phyloP scores from a whole-genome alignment of 2,113 vertebrate species.

The Colossoma macropomum region DNA sequence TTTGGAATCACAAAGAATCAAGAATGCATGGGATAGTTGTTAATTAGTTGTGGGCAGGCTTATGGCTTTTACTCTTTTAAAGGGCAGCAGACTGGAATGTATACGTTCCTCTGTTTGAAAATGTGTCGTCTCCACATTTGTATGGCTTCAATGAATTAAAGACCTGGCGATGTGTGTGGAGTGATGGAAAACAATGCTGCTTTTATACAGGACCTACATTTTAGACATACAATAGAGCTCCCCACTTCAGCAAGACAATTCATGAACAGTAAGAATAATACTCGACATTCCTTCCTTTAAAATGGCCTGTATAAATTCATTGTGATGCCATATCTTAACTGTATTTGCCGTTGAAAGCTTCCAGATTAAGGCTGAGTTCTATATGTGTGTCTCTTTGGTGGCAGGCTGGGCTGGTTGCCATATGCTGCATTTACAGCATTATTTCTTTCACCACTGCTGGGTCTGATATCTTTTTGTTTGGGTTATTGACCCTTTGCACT shows the following conservation, averaged over 20 bases:
- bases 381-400: background rate
- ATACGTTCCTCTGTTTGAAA: conserved; percentile 8
- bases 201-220: conserved; percentile 1
- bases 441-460: background rate
- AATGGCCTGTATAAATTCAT: background rate
- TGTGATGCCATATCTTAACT: background rate
- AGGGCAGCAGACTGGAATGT: conserved; percentile 26
- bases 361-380: background rate
- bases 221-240: background rate
- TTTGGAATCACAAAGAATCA: background rate
- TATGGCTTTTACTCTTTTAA: conserved; percentile 6
- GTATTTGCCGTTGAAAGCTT: background rate
- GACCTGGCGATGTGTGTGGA: conserved; percentile 1
- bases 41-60: conserved; percentile 2
- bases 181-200: conserved; percentile 9
- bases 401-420: background rate
- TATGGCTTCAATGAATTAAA: conserved; percentile 6
- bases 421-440: background rate
- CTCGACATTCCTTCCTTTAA: background rate
- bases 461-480: background rate
- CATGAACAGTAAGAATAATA: background rate
- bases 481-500: background rate
- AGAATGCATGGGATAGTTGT: background rate
- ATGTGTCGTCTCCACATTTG: conserved; percentile 20
- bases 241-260: background rate